Evolutionary conservation across 2,113 vertebrate genomes (phyloP).

Genomic region (Amphiprion ocellaris): DNA sequence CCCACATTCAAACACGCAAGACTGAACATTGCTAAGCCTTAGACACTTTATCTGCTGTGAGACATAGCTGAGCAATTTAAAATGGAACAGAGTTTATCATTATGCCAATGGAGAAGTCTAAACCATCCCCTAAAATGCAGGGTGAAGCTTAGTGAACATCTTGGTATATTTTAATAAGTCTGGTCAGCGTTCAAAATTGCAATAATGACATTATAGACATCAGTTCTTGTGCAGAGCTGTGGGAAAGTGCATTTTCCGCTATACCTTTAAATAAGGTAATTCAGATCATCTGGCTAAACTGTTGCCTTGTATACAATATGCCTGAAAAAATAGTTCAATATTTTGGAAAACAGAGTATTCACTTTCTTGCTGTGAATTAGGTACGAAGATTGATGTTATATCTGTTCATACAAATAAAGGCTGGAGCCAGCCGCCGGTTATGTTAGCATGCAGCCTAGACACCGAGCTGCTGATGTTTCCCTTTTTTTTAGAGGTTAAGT

Average conservation of each 20-base stretch:
- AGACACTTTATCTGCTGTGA: conserved; percentile 10
- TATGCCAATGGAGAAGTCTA: background rate
- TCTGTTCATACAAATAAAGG: too few species aligned
- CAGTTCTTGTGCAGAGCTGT: background rate
- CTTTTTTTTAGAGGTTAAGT: too few species aligned
- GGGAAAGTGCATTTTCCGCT: background rate
- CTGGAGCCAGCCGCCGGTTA: too few species aligned
- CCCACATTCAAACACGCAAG: conserved; percentile 54
- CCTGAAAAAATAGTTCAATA: background rate
- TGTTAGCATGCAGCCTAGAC: too few species aligned
- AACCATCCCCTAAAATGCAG: background rate
- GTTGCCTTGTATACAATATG: background rate
- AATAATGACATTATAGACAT: background rate
- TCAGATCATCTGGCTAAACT: too few species aligned
- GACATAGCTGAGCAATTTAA: background rate
- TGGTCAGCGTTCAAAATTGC: too few species aligned
- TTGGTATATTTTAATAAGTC: background rate
- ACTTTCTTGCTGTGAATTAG: background rate
- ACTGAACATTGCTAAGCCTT: conserved; percentile 12
- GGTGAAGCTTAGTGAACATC: background rate
- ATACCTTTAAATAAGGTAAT: too few species aligned
- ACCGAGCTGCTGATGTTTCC: background rate
- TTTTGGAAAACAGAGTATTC: background rate
- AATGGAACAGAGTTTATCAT: background rate
- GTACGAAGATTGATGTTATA: too few species aligned